phyloP scores from a whole-genome alignment of 2,797 vertebrate genomes.

The Denticeps clupeoides region DNA sequence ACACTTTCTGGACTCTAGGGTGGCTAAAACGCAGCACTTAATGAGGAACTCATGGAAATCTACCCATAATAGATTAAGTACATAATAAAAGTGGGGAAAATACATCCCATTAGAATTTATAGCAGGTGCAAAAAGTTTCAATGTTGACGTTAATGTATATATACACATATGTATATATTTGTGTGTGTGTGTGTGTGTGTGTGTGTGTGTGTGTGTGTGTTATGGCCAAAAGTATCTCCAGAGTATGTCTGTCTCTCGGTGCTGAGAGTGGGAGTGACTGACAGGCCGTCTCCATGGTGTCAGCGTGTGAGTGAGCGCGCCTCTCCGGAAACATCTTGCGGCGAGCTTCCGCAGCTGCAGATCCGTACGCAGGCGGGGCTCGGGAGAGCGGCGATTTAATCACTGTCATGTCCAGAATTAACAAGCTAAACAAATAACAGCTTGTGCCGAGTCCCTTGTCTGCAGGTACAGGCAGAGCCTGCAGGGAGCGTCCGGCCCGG shows the following conservation, averaged over 20 bases:
- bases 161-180: not conserved
- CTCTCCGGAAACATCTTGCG: not conserved
- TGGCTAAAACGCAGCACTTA: too few species aligned
- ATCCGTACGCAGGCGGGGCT: conserved; percentile 12
- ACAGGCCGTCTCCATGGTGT: not conserved
- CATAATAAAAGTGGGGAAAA: too few species aligned
- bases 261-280: conserved; percentile 1
- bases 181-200: not conserved
- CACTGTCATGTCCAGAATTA: conserved; percentile 28
- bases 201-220: not conserved
- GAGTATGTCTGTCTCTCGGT: not conserved
- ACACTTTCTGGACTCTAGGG: too few species aligned
- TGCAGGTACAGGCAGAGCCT: not conserved
- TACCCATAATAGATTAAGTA: too few species aligned
- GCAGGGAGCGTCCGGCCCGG: not conserved
- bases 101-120: too few species aligned
- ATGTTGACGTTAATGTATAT: conserved; percentile 4
- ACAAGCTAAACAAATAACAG: conserved; percentile 38
- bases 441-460: conserved; percentile 16
- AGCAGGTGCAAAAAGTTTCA: too few species aligned
- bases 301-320: not conserved
- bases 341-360: not conserved
- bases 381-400: conserved; percentile 23
- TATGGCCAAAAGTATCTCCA: not conserved
- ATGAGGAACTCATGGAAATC: too few species aligned